Percentiles rank a stretch among this genome's conserved stretches.
Evolutionary conservation across 2,113 vertebrate genomes (phyloP).

Genomic region (Oreochromis aureus): DNA sequence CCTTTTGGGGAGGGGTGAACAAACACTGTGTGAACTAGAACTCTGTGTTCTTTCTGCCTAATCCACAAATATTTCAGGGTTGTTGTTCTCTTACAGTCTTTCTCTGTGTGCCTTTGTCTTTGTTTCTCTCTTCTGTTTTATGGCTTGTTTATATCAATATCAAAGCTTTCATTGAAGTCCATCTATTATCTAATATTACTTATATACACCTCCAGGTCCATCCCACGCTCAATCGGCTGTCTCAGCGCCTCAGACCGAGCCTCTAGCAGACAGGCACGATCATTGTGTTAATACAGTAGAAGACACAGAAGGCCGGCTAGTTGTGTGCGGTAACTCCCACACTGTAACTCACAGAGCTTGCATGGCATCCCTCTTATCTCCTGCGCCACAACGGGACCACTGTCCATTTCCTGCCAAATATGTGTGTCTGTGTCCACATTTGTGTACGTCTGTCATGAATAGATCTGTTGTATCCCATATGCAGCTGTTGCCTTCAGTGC

Average conservation of each 20-base stretch:
- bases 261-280: constrained; percentile 29
- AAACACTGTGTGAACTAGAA: not conserved
- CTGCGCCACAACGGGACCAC: constrained; percentile 48
- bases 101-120: not conserved
- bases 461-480: constrained; percentile 45
- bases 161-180: constrained; percentile 47
- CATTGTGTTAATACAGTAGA: constrained; percentile 42
- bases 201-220: constrained; percentile 35
- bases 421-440: constrained; percentile 3
- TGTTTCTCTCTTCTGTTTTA: not conserved
- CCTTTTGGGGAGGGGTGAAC: not conserved
- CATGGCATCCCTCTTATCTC: constrained; percentile 56
- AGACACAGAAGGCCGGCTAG: constrained; percentile 38
- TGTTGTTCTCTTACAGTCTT: not conserved
- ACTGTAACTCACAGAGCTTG: constrained; percentile 38
- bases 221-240: constrained; percentile 37
- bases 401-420: constrained; percentile 38
- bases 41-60: constrained; percentile 13
- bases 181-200: constrained; percentile 31
- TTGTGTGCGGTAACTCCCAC: constrained; percentile 46
- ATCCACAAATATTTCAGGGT: not conserved
- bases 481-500: constrained; percentile 59
- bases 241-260: constrained; percentile 18
- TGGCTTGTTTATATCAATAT: constrained; percentile 43
- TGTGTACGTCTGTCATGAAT: constrained; percentile 52